Evolutionary conservation across 2,113 vertebrate genomes (phyloP).

Genomic region (Arenaria interpres): DNA sequence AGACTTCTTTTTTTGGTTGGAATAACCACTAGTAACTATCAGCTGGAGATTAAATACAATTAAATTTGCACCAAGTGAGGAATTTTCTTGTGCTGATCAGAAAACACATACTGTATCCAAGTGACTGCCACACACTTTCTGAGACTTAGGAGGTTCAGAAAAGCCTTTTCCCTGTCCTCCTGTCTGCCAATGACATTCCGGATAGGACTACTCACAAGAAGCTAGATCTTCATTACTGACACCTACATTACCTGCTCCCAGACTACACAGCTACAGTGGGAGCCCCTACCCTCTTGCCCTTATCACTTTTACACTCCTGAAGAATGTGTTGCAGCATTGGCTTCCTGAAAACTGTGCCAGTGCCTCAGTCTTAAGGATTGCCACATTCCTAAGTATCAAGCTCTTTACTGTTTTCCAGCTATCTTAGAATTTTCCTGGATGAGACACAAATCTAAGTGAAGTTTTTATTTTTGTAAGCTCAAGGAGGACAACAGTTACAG

Average conservation of each 20-base stretch:
- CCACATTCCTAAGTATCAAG: background rate
- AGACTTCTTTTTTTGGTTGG: background rate
- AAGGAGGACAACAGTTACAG: background rate
- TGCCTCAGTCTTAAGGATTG: background rate
- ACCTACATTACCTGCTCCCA: background rate
- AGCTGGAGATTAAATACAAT: background rate
- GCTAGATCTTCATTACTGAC: background rate
- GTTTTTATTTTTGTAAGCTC: background rate
- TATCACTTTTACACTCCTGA: background rate
- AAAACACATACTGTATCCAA: background rate
- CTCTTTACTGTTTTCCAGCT: background rate
- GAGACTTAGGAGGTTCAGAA: background rate
- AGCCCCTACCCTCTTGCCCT: background rate
- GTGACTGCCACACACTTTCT: background rate
- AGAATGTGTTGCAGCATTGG: background rate
- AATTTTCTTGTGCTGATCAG: background rate
- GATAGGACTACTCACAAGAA: background rate
- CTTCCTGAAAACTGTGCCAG: background rate
- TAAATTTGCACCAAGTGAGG: background rate
- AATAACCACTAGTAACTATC: background rate
- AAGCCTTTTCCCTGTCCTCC: background rate
- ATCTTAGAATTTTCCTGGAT: background rate
- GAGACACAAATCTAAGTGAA: background rate
- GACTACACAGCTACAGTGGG: fast-evolving
- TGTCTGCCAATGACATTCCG: background rate